These are phyloP conservation scores for Euclidia mi DNA, from an alignment of 2,888 invertebrate genomes.

Conservation along the genomic window DNA sequence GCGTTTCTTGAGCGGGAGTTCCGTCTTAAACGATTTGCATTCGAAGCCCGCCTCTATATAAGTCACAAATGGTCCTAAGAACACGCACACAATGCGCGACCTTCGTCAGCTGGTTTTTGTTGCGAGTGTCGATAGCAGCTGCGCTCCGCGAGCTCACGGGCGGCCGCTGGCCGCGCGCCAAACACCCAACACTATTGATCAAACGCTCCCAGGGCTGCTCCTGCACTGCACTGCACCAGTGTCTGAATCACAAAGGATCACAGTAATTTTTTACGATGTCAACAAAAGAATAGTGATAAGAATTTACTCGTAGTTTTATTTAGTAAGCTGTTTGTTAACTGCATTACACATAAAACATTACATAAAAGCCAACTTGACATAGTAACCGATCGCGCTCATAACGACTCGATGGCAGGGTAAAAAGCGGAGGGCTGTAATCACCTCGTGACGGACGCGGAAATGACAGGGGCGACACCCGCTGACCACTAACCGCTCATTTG, in stretches of 20 bases:
- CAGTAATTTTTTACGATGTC: not conserved
- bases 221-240: not conserved
- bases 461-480: constrained; percentile 1
- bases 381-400: not conserved
- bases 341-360: no score
- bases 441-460: not conserved
- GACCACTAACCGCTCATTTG: constrained; percentile 5
- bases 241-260: not conserved
- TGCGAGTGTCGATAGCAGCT: not conserved
- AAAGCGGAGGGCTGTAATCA: constrained; percentile 2
- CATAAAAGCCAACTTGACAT: not conserved
- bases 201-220: no score
- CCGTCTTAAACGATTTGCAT: constrained; percentile 1
- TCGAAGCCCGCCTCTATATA: not conserved
- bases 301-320: not conserved
- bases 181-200: not conserved
- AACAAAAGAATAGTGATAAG: not conserved
- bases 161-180: not conserved
- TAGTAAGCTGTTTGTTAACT: not conserved
- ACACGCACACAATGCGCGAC: constrained; percentile 5
- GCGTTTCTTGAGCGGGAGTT: not conserved
- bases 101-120: constrained; percentile 3
- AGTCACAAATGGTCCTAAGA: not conserved
- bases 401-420: not conserved
- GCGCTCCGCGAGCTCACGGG: not conserved